These are phyloP conservation scores for Parasteatoda tepidariorum DNA, from an alignment of 1,140 invertebrate genomes.

Conservation along the genomic window DNA sequence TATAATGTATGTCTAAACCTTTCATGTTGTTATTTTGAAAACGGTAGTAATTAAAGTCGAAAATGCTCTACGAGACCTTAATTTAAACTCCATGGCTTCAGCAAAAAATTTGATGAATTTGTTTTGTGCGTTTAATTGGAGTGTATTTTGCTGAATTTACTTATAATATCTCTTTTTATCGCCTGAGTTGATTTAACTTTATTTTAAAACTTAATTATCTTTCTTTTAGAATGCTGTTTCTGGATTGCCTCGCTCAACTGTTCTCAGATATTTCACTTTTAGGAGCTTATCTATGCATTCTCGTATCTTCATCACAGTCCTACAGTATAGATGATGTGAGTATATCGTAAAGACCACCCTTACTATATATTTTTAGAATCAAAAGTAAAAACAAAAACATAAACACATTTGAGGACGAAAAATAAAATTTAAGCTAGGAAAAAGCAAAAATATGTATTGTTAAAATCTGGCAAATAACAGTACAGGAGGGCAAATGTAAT, in stretches of 20 bases:
- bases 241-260: conserved; percentile 48
- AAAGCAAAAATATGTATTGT: no score
- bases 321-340: conserved; percentile 27
- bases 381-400: neutral
- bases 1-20: no score
- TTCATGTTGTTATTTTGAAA: no score
- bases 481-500: no score
- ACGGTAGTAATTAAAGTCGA: no score
- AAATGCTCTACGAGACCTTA: no score
- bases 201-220: no score
- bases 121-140: no score
- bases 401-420: neutral
- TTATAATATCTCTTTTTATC: neutral
- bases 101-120: no score
- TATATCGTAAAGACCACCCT: neutral
- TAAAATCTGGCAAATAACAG: no score
- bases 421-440: neutral
- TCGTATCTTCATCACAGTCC: conserved; percentile 23
- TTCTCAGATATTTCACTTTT: conserved; percentile 15
- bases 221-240: conserved; percentile 18
- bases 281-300: conserved; percentile 51
- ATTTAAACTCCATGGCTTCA: no score
- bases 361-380: no score
- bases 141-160: neutral
- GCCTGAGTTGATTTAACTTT: neutral